Evolutionary conservation across 2,113 vertebrate genomes (phyloP), one percentile per base, ranked within the genome.

Genomic region (Tilapia sparmanii): DNA sequence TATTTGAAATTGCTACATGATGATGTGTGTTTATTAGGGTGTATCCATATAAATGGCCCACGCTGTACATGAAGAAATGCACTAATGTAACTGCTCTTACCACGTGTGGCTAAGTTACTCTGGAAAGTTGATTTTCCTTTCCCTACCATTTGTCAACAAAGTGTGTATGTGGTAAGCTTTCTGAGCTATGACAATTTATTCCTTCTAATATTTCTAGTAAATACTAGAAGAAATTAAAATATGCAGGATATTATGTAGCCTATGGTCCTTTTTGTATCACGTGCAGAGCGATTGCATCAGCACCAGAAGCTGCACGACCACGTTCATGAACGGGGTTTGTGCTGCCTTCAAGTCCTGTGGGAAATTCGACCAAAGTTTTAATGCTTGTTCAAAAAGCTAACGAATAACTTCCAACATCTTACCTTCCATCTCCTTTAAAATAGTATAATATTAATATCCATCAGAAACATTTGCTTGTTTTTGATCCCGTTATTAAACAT

Each of bases 201-300:
- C 35, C 19, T 66, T 18, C 26, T 47, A 15, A 45, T 7, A 35
- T 35, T 33, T 66, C 40, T 52, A 24, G 18, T 22, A n/a, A 45
- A 82, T 68, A 52, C 66, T 38, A 26, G 29, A 11, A 47, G 0
- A 24, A 33, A 63, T 19, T 76, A 31, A 35, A 47, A 50, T 50
- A 10, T 33, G 12, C 26, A 12, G 50, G 29, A 19, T 83, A 1
- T 40, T 33, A 57, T 19, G 40, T 50, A 45, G 6, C 10, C 0
- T 19, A 15, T 22, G 4, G 8, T 15, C 7, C 19, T 71, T 38
- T 29, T 57, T 38, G 61, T 63, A 16, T 54, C 31, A 35, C 24
- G 71, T 50, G 42, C 24, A 78, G 22, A 1, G 5, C 1, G 68
- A 92, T 92, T 94, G 91, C 93, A 86, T 94, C 91, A 94, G 86